Base-by-base conservation (phyloP, 2,888 invertebrate species). In the Adela reaumurella region DNA sequence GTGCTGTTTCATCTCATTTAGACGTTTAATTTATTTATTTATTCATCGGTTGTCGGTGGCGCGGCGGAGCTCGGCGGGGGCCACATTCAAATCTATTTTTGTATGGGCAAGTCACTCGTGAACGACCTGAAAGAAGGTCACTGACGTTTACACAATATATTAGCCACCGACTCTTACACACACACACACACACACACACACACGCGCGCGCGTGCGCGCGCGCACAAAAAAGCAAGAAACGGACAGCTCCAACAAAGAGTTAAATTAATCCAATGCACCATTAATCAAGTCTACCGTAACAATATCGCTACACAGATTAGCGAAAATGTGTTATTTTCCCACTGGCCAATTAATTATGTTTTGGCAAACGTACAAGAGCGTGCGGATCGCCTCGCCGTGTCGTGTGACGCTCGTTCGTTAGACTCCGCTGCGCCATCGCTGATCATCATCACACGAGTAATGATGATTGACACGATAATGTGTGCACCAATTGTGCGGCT, bases 341-440 rank as follows among this genome's bases (percentile, higher is more conserved):
- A 62, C 64, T 61, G 58, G 56, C 67, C 76, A 76, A 78, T 76
- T 76, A 74, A 78, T n/a, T 78, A 70, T 76, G 73, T 72, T 76
- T 77, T 76, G 77, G 76, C 76, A 73, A 74, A 14, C 11, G 3
- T 35, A 35, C 35, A 35, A 35, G 35, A 14, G 35, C 35, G n/a
- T 14, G 35, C 8, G 35, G 14, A 3, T 8, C 24, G 24, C 24
- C 24, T 24, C 24, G 24, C 24, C n/a, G n/a, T n/a, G 11, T 35
- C 8, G 35, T 14, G 35, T 35, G 35, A 35, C 35, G 35, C 8
- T 35, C 35, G 35, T 14, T 24, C n/a, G n/a, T n/a, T 6, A 24
- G 24, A 24, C 24, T 4, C 24, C 24, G 8, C 4, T 8, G 24
- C 4, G 24, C 24, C 24, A 24, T 6, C 24, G 24, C 4, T 8